Percentiles rank a stretch among this genome's conserved stretches.
Evolutionary conservation across 1,140 invertebrate species (phyloP).

Genomic region (Steinernema khuongi): DNA sequence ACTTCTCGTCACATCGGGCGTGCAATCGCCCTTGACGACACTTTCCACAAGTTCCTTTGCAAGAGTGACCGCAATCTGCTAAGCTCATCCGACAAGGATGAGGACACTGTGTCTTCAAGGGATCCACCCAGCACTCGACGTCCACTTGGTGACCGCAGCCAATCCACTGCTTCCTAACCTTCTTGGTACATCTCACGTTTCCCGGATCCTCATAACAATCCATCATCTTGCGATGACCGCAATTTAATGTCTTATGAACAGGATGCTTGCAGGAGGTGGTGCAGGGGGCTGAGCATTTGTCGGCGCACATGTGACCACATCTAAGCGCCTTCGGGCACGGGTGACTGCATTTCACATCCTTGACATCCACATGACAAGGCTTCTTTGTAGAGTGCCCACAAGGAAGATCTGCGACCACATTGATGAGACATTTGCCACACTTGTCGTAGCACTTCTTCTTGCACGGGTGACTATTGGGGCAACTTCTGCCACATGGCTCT

Average conservation of each 20-base stretch:
- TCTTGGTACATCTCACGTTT: constrained; percentile 13
- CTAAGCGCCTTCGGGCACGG: not conserved
- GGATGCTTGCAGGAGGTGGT: not conserved
- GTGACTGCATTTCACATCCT: constrained; percentile 3
- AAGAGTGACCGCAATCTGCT: constrained; percentile 50
- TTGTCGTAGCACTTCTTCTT: constrained; percentile 30
- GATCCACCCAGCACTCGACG: constrained; percentile 20
- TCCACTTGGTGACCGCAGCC: constrained; percentile 15
- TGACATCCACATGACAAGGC: constrained; percentile 4
- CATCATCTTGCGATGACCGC: constrained; percentile 25
- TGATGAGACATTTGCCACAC: constrained; percentile 24
- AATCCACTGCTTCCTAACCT: constrained; percentile 19
- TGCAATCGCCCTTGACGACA: constrained; percentile 56
- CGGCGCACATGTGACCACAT: constrained; percentile 23
- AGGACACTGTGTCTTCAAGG: constrained; percentile 19
- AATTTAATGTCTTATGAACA: constrained; percentile 16
- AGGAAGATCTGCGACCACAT: constrained; percentile 22
- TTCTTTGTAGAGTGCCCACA: constrained; percentile 20
- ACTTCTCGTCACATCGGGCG: constrained; percentile 51
- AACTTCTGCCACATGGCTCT: constrained; percentile 27
- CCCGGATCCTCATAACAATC: constrained; percentile 10
- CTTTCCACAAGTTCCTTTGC: constrained; percentile 50
- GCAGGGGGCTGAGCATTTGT: constrained; percentile 23
- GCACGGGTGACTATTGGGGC: constrained; percentile 30
- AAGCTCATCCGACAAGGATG: constrained; percentile 29